Conservation (phyloP, 23 tunicate species). For the Oikopleura dioica region DNA sequence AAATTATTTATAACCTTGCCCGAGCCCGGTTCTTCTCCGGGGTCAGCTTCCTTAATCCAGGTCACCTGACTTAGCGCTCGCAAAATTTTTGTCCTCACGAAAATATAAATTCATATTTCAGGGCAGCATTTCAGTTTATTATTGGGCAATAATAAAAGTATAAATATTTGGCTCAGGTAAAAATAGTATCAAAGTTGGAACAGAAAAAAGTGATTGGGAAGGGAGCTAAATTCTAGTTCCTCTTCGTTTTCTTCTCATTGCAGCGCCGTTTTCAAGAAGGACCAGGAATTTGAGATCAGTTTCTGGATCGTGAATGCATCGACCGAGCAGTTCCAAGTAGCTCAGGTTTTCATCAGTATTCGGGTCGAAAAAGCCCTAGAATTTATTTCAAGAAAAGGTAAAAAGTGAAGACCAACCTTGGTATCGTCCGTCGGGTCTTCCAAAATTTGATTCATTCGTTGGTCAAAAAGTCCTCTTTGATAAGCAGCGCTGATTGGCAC, state of each 20-base stretch:
- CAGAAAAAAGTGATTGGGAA: too few species aligned
- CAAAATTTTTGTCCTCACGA: too few species aligned
- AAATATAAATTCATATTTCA: too few species aligned
- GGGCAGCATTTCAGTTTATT: too few species aligned
- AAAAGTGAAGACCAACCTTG: too few species aligned
- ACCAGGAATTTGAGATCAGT: background rate
- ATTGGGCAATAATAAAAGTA: too few species aligned
- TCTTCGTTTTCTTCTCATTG: background rate
- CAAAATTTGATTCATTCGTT: constrained; percentile 61
- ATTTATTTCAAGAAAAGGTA: background rate
- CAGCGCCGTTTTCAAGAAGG: background rate
- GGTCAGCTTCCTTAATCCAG: too few species aligned
- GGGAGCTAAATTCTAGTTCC: background rate
- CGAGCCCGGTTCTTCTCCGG: too few species aligned
- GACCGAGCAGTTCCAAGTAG: background rate
- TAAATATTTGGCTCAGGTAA: too few species aligned
- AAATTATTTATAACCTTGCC: too few species aligned
- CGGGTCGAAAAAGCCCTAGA: constrained; percentile 5
- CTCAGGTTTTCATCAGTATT: background rate
- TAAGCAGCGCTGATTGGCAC: constrained; percentile 78
- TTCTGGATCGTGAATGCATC: constrained; percentile 9
- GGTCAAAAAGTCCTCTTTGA: constrained; percentile 59
- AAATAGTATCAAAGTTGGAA: too few species aligned
- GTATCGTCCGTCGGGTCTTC: constrained; percentile 96
- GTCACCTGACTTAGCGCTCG: too few species aligned